Conservation (phyloP, 2,888 invertebrate species). For the Drosophila phalerata region DNA sequence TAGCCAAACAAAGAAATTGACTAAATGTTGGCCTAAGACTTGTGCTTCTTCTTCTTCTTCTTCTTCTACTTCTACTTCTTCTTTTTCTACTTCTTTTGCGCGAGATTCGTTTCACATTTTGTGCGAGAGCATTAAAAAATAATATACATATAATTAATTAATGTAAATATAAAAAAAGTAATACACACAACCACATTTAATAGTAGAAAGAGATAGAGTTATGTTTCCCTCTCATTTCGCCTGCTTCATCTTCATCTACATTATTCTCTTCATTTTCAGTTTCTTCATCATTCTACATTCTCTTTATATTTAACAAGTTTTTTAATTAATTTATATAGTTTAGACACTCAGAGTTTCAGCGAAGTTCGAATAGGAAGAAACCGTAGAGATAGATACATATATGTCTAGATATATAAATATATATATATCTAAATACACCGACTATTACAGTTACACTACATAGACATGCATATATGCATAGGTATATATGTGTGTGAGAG, state of each 20-base stretch:
- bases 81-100: constrained; percentile 28
- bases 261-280: constrained; percentile 1
- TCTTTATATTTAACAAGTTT: constrained; percentile 9
- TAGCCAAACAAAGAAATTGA: constrained; percentile 56
- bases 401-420: constrained; percentile 16
- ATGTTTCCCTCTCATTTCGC: constrained; percentile 1
- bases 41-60: constrained; percentile 38
- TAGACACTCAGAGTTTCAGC: constrained; percentile 79
- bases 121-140: constrained; percentile 61
- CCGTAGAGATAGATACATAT: constrained; percentile 49
- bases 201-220: constrained; percentile 48
- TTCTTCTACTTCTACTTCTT: constrained; percentile 14
- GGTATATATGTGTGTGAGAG: constrained; percentile 30
- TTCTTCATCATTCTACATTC: constrained; percentile 2
- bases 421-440: constrained; percentile 51
- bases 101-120: constrained; percentile 65
- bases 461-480: constrained; percentile 34
- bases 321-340: constrained; percentile 57
- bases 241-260: not conserved
- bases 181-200: constrained; percentile 79
- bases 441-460: constrained; percentile 60
- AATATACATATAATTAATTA: constrained; percentile 33
- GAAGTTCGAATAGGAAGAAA: constrained; percentile 74
- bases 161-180: constrained; percentile 62
- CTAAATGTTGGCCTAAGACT: constrained; percentile 62